These are phyloP conservation scores for Cheilosia impressa DNA, from an alignment of 2,888 invertebrate genomes.

Conservation along the genomic window DNA sequence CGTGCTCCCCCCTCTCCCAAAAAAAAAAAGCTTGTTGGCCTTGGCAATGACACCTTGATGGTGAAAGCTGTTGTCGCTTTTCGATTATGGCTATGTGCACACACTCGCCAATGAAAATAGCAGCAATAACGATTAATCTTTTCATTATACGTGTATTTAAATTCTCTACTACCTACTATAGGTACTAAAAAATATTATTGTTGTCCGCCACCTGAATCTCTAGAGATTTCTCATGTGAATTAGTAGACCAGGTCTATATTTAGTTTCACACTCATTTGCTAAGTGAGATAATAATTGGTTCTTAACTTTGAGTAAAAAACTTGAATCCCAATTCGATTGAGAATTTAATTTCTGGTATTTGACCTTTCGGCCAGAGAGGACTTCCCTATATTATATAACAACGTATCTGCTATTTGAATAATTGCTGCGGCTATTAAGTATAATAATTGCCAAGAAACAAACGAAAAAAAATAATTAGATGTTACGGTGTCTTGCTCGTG, in stretches of 20 bases:
- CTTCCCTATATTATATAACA: too few relatives aligned
- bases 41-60: slow-evolving; percentile 75
- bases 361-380: too few relatives aligned
- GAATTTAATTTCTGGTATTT: too few relatives aligned
- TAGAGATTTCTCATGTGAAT: slow-evolving; percentile 31
- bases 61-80: slow-evolving; percentile 75
- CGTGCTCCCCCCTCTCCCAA: slow-evolving; percentile 29
- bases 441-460: too few relatives aligned
- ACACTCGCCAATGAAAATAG: slow-evolving; percentile 55
- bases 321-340: too few relatives aligned
- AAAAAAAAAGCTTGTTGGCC: slow-evolving; percentile 72
- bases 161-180: slow-evolving; percentile 10
- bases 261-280: slow-evolving; percentile 36
- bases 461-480: too few relatives aligned
- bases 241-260: neutral
- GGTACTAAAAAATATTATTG: neutral
- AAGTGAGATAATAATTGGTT: slow-evolving; percentile 45
- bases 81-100: slow-evolving; percentile 61
- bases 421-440: too few relatives aligned
- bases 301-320: slow-evolving; percentile 20
- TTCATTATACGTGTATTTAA: slow-evolving; percentile 12
- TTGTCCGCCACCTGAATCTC: slow-evolving; percentile 15
- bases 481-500: too few relatives aligned
- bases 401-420: too few relatives aligned
- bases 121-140: slow-evolving; percentile 43